Conservation (phyloP, 2,888 invertebrate species). For the Sarcophaga subvicina region DNA sequence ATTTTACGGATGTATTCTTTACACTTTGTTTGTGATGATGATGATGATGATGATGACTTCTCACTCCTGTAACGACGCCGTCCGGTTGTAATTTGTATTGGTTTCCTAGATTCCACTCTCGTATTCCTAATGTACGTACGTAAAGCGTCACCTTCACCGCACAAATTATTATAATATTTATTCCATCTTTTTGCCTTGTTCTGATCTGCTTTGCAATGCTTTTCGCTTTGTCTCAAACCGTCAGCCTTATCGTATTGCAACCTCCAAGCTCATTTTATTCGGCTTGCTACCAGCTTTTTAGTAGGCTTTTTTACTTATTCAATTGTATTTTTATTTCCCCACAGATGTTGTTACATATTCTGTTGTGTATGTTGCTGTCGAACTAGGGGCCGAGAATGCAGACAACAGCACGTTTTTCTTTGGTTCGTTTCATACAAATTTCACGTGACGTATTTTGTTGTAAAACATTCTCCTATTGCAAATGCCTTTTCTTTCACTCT, state of each 20-base stretch:
- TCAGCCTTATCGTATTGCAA: constrained; percentile 11
- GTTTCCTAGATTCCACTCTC: constrained; percentile 38
- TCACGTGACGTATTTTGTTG: constrained; percentile 54
- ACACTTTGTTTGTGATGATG: constrained; percentile 35
- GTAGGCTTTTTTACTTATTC: neutral
- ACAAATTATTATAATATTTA: constrained; percentile 31
- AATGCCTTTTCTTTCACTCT: constrained; percentile 5
- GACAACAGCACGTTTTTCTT: constrained; percentile 57
- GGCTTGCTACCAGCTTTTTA: constrained; percentile 10
- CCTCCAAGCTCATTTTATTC: constrained; percentile 9
- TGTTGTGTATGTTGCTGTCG: constrained; percentile 10
- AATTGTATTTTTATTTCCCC: constrained; percentile 16
- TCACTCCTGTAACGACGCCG: constrained; percentile 39
- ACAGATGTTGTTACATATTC: constrained; percentile 6
- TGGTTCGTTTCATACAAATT: constrained; percentile 61
- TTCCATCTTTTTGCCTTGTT: neutral
- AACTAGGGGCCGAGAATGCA: constrained; percentile 1
- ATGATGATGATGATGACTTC: constrained; percentile 15
- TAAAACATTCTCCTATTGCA: neutral
- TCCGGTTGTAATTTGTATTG: constrained; percentile 45
- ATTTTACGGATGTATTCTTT: constrained; percentile 44
- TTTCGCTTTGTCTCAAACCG: neutral
- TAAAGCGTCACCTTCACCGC: constrained; percentile 70
- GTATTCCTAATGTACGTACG: constrained; percentile 23
- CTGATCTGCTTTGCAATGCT: neutral